Percentiles rank a stretch among this genome's conserved stretches.
Conservation (phyloP, 2,113 vertebrate species). For the Mormyrus lacerda region DNA sequence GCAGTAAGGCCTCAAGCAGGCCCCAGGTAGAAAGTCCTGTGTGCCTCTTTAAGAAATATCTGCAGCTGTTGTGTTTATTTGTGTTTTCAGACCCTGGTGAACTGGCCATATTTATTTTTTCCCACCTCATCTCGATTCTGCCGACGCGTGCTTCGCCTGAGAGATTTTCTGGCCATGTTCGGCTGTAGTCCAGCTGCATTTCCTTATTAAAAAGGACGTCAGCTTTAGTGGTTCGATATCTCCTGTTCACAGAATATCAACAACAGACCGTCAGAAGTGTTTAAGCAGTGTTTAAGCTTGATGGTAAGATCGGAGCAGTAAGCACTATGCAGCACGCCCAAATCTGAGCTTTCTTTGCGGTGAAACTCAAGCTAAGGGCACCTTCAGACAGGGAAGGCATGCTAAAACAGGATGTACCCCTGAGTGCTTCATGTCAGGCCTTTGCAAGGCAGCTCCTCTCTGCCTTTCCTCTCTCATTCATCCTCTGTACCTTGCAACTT, state of each 20-base stretch:
- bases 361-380: not conserved
- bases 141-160: not conserved
- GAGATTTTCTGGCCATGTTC: not conserved
- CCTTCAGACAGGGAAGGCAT: not conserved
- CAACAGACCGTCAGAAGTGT: not conserved
- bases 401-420: not conserved
- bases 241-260: not conserved
- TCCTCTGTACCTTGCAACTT: not conserved
- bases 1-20: not conserved
- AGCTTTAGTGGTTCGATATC: not conserved
- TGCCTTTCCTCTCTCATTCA: not conserved
- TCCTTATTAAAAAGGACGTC: not conserved
- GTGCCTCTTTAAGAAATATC: not conserved
- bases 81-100: conserved; percentile 21
- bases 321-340: not conserved
- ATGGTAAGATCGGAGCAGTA: not conserved
- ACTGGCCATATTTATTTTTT: not conserved
- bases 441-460: not conserved
- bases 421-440: not conserved
- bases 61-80: conserved; percentile 31
- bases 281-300: not conserved
- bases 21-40: not conserved
- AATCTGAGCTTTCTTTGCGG: not conserved
- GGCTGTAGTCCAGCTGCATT: not conserved
- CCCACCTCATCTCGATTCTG: not conserved